These are phyloP conservation scores for Nicator chloris DNA, from an alignment of 2,113 vertebrate species.

Conservation along the genomic window DNA sequence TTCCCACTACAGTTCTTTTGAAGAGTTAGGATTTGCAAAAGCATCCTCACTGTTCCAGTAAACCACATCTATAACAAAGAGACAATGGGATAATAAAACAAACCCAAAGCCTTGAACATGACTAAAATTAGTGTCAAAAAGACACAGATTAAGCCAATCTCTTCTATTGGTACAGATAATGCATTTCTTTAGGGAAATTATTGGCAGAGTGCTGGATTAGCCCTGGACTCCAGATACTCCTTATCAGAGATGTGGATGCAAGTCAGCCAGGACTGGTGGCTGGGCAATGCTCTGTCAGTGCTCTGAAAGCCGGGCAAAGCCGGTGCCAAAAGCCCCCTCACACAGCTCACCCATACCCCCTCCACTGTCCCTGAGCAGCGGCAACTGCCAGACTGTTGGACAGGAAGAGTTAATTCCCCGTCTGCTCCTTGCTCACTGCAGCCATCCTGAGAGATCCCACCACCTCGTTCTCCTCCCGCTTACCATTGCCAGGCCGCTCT, in stretches of 20 bases:
- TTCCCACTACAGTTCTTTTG: neutral
- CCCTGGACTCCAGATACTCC: neutral
- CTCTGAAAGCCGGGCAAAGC: neutral
- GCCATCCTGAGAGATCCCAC: neutral
- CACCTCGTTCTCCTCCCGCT: neutral
- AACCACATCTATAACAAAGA: neutral
- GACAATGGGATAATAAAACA: neutral
- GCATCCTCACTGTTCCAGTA: neutral
- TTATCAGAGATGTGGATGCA: neutral
- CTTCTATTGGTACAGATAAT: neutral
- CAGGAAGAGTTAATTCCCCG: neutral
- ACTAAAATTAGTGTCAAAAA: neutral
- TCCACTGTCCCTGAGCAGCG: fast-evolving
- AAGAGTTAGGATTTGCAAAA: neutral
- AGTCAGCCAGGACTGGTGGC: neutral
- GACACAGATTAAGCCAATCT: neutral
- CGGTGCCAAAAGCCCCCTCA: neutral
- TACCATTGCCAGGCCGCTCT: neutral
- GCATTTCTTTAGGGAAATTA: neutral
- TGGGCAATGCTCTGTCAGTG: neutral
- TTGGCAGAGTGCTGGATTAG: neutral
- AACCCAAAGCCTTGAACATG: neutral
- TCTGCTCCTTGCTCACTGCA: neutral
- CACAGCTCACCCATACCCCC: fast-evolving
- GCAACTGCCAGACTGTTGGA: neutral